Percentiles rank a stretch among this genome's conserved stretches.
Evolutionary conservation across 2,888 invertebrate species (phyloP).

Genomic region (Ectemnius cavifrons): DNA sequence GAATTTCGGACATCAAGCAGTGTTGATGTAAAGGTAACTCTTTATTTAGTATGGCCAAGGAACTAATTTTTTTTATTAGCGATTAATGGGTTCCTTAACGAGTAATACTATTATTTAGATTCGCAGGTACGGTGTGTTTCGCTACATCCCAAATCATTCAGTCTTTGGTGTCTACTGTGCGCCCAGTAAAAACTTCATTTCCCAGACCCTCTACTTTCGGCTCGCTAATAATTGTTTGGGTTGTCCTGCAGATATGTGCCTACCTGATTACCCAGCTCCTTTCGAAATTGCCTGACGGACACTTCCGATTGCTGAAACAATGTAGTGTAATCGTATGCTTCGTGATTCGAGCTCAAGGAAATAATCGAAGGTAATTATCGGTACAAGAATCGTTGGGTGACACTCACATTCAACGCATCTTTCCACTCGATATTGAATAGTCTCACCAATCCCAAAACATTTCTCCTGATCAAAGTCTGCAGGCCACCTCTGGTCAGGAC

Average conservation of each 20-base stretch:
- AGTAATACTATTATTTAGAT: not conserved
- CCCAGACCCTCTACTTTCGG: slow-evolving; percentile 3
- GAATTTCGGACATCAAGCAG: not conserved
- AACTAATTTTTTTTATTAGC: too few relatives aligned
- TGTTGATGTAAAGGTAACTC: too few relatives aligned
- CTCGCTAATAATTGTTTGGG: slow-evolving; percentile 65
- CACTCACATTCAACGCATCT: slow-evolving; percentile 79
- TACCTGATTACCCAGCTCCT: slow-evolving; percentile 70
- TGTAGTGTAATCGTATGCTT: not conserved
- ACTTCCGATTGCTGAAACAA: slow-evolving; percentile 71
- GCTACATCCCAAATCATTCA: not conserved
- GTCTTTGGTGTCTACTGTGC: not conserved
- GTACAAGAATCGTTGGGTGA: not conserved
- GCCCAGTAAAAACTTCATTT: not conserved
- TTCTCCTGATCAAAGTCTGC: slow-evolving; percentile 77
- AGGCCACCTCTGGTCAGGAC: slow-evolving; percentile 76
- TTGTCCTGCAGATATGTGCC: slow-evolving; percentile 71
- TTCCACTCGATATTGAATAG: slow-evolving; percentile 79
- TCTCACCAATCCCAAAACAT: slow-evolving; percentile 78
- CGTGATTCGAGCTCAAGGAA: not conserved
- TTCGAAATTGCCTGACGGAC: slow-evolving; percentile 68
- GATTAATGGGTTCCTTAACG: too few relatives aligned
- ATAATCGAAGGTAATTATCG: not conserved
- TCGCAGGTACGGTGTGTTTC: not conserved
- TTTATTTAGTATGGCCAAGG: too few relatives aligned